These are phyloP conservation scores for Dromius quadrimaculatus DNA, from an alignment of 2,888 invertebrate genomes.

Conservation along the genomic window DNA sequence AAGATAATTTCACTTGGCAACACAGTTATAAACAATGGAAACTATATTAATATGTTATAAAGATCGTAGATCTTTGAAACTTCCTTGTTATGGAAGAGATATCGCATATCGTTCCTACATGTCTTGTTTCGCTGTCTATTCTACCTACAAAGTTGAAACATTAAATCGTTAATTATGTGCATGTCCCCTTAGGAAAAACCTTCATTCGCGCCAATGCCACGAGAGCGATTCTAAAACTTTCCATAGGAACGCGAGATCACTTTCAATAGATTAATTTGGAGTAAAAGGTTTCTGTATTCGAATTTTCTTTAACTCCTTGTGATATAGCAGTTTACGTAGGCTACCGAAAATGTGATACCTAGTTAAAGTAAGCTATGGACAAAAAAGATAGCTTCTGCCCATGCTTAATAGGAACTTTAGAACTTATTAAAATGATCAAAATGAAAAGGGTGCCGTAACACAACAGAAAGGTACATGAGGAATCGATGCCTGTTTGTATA, in stretches of 20 bases:
- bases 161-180: constrained; percentile 43
- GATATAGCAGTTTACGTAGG: too few species aligned
- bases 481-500: too few species aligned
- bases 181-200: constrained; percentile 38
- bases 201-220: constrained; percentile 41
- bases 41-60: not conserved
- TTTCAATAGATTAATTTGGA: not conserved
- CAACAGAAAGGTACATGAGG: too few species aligned
- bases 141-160: constrained; percentile 34
- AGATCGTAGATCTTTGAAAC: not conserved
- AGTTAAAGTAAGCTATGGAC: too few species aligned
- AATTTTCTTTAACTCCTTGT: too few species aligned
- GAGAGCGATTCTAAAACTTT: not conserved
- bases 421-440: too few species aligned
- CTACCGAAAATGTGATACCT: too few species aligned
- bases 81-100: not conserved
- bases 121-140: not conserved
- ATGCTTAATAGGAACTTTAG: too few species aligned
- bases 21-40: not conserved
- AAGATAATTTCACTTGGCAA: not conserved
- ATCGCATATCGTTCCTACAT: not conserved
- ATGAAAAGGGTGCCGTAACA: too few species aligned
- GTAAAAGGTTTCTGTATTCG: too few species aligned
- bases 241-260: not conserved
- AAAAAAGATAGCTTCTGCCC: too few species aligned